phyloP scores from a whole-genome alignment of 2,797 vertebrate species.

The Chloroceryle amazona region DNA sequence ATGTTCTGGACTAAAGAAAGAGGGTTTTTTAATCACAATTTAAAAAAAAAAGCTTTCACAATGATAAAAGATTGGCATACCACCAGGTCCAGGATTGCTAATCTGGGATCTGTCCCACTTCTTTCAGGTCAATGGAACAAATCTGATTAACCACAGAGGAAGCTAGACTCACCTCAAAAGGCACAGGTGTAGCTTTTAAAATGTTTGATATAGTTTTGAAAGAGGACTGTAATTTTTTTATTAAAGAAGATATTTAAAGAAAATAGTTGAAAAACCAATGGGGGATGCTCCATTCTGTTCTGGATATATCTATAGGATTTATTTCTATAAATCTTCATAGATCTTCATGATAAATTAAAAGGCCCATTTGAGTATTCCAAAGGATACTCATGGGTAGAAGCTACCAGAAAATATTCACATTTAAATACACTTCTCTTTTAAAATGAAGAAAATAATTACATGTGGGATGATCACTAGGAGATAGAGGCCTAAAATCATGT shows the following conservation, averaged over 20 bases:
- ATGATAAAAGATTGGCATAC: constrained; percentile 5
- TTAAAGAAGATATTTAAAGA: constrained; percentile 3
- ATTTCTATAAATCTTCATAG: constrained; percentile 31
- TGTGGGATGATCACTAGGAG: background rate
- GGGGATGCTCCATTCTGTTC: background rate
- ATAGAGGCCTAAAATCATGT: background rate
- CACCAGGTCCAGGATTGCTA: background rate
- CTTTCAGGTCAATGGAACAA: background rate
- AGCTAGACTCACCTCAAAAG: background rate
- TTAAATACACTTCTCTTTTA: constrained; percentile 19
- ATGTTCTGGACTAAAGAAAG: constrained; percentile 22
- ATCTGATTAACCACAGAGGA: background rate
- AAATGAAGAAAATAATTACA: constrained; percentile 17
- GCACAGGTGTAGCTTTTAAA: background rate
- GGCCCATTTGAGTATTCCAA: background rate
- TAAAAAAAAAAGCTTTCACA: background rate
- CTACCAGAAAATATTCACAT: background rate
- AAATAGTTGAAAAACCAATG: background rate
- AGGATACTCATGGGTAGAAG: background rate
- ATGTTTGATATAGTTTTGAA: constrained; percentile 5
- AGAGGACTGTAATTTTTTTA: background rate
- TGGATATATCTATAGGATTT: background rate
- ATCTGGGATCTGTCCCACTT: constrained; percentile 45
- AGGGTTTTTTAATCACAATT: background rate
- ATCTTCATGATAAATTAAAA: constrained; percentile 14